A percentile compares a stretch with the other conserved stretches of the same genome.
Evolutionary conservation across 2,888 invertebrate species (phyloP).

Genomic region (Morpho achilles): DNA sequence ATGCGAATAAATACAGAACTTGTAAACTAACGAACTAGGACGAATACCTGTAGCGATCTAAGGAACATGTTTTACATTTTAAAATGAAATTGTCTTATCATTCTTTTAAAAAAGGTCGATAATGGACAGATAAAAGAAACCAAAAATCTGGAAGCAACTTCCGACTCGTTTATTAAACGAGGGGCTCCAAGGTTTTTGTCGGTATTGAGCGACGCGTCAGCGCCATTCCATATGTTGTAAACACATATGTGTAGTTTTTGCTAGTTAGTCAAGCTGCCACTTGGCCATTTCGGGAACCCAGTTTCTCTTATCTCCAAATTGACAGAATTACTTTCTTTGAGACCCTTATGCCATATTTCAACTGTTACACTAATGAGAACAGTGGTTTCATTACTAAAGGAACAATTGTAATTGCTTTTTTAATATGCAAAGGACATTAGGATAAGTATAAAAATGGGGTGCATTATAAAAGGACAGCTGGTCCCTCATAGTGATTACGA

Average conservation of each 20-base stretch:
- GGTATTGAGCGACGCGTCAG: constrained; percentile 30
- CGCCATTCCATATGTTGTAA: constrained; percentile 43
- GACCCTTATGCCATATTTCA: constrained; percentile 9
- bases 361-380: constrained; percentile 9
- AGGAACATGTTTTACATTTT: neutral
- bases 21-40: neutral
- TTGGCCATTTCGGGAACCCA: constrained; percentile 20
- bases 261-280: constrained; percentile 25
- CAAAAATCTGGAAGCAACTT: constrained; percentile 43
- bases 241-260: constrained; percentile 46
- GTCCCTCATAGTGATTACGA: constrained; percentile 49
- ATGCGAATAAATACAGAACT: no score
- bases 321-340: constrained; percentile 11
- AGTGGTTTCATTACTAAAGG: constrained; percentile 26
- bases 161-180: constrained; percentile 45
- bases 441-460: constrained; percentile 39
- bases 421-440: constrained; percentile 39
- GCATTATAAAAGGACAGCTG: constrained; percentile 51
- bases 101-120: neutral
- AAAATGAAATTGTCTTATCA: neutral
- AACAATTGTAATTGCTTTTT: constrained; percentile 30
- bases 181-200: constrained; percentile 40
- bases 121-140: constrained; percentile 18
- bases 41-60: no score
- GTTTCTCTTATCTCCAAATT: constrained; percentile 18